Evolutionary conservation across 2,888 invertebrate species (phyloP).

Genomic region (Luperina nickerlii): DNA sequence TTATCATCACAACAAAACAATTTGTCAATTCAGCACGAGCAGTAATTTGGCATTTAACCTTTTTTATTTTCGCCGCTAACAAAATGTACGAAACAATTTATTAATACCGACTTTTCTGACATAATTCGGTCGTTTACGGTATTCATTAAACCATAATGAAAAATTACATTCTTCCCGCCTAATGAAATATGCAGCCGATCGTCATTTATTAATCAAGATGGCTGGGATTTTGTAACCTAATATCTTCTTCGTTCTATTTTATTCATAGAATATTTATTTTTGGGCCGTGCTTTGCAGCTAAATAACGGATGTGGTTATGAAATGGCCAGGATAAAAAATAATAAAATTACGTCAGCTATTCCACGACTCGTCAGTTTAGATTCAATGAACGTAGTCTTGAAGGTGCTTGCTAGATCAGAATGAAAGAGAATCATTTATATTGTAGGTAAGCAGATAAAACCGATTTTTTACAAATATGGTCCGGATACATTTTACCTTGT

Average conservation of each 20-base stretch:
- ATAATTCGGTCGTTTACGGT: conserved; percentile 78
- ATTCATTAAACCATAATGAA: conserved; percentile 80
- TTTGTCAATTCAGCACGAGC: conserved; percentile 3
- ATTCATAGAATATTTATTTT: conserved; percentile 14
- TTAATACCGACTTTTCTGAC: conserved; percentile 71
- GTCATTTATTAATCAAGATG: conserved; percentile 74
- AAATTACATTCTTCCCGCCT: conserved; percentile 77
- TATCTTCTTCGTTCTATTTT: conserved; percentile 34
- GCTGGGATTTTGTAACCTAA: conserved; percentile 59
- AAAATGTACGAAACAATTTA: conserved; percentile 69
- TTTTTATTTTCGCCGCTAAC: conserved; percentile 46
- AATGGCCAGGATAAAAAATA: neutral
- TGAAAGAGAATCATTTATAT: neutral
- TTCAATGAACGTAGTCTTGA: neutral
- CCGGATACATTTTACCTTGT: neutral
- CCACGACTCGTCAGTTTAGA: neutral
- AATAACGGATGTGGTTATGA: conserved; percentile 1
- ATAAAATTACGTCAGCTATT: neutral
- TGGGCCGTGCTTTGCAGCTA: neutral
- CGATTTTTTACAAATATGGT: neutral
- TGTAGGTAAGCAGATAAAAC: neutral
- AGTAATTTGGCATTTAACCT: conserved; percentile 5
- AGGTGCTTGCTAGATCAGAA: neutral
- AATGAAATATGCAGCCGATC: conserved; percentile 75
- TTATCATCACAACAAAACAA: conserved; percentile 17